Percentiles rank a stretch among this genome's conserved stretches.
Evolutionary conservation across 2,888 invertebrate species (phyloP).

Genomic region (Chironomus tentans): DNA sequence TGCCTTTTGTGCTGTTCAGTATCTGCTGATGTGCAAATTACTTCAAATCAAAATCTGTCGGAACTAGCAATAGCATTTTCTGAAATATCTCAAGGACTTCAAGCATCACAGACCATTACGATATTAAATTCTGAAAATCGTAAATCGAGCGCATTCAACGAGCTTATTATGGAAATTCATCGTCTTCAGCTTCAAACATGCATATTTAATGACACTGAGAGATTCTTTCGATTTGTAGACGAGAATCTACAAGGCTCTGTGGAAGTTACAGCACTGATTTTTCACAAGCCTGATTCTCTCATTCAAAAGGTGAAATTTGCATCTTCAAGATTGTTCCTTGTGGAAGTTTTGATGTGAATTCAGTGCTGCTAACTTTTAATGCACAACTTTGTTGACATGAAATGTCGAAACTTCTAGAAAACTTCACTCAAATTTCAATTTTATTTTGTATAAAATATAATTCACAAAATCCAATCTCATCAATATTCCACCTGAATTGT

Average conservation of each 20-base stretch:
- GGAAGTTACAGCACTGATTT: slow-evolving; percentile 39
- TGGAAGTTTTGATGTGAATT: no score
- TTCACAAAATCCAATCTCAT: no score
- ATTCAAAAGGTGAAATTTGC: slow-evolving; percentile 29
- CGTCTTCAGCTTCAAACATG: slow-evolving; percentile 35
- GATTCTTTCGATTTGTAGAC: slow-evolving; percentile 38
- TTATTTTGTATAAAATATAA: no score
- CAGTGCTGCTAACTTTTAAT: no score
- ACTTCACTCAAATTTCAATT: no score
- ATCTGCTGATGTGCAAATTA: background rate
- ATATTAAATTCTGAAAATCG: background rate
- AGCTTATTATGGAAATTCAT: slow-evolving; percentile 38
- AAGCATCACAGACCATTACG: background rate
- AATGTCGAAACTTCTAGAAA: no score
- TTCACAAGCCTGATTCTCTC: slow-evolving; percentile 36
- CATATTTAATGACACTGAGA: slow-evolving; percentile 36
- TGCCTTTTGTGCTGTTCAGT: background rate
- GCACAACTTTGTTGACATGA: no score
- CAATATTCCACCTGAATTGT: no score
- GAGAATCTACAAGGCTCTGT: slow-evolving; percentile 35
- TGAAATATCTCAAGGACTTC: slow-evolving; percentile 10
- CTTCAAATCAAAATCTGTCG: background rate
- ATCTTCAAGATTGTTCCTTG: no score
- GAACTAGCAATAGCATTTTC: slow-evolving; percentile 12
- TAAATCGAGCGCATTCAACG: slow-evolving; percentile 29